Conservation (phyloP, 1,140 invertebrate genomes). For the Drosophila erecta region DNA sequence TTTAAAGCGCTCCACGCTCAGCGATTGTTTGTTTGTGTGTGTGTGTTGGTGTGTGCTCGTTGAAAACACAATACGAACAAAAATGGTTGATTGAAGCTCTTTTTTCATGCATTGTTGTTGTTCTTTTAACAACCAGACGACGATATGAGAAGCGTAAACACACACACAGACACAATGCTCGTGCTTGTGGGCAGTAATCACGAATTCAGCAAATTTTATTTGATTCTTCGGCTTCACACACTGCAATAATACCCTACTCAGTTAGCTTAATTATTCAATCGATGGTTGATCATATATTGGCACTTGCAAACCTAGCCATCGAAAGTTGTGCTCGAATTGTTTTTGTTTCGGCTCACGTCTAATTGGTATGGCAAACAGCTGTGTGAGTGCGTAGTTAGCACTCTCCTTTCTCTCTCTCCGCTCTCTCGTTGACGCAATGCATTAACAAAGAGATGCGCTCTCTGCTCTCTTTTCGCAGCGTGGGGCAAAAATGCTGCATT, state of each 20-base stretch:
- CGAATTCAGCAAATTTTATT: slow-evolving; percentile 45
- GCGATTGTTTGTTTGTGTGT: slow-evolving; percentile 16
- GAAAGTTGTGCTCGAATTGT: slow-evolving; percentile 22
- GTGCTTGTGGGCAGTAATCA: slow-evolving; percentile 18
- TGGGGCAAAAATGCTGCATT: slow-evolving; percentile 56
- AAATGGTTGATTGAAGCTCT: slow-evolving; percentile 58
- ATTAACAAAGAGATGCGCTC: slow-evolving; percentile 40
- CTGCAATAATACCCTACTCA: slow-evolving; percentile 24
- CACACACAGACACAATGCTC: background rate
- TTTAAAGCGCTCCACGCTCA: slow-evolving; percentile 43
- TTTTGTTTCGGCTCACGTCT: slow-evolving; percentile 4
- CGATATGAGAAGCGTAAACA: slow-evolving; percentile 32
- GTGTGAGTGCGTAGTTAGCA: slow-evolving; percentile 10
- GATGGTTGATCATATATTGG: slow-evolving; percentile 25
- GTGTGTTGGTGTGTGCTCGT: slow-evolving; percentile 13
- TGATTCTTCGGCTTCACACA: slow-evolving; percentile 24
- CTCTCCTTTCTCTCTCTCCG: slow-evolving; percentile 3
- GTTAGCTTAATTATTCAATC: slow-evolving; percentile 17
- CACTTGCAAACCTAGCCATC: background rate
- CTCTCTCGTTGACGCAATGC: slow-evolving; percentile 22
- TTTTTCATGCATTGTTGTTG: slow-evolving; percentile 42
- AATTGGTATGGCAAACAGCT: slow-evolving; percentile 49
- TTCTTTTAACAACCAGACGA: slow-evolving; percentile 21
- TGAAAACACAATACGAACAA: slow-evolving; percentile 6
- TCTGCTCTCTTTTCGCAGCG: slow-evolving; percentile 14